These are phyloP conservation scores for Sinocyclocheilus maitianheensis DNA, from an alignment of 2,113 vertebrate species.

Conservation along the genomic window DNA sequence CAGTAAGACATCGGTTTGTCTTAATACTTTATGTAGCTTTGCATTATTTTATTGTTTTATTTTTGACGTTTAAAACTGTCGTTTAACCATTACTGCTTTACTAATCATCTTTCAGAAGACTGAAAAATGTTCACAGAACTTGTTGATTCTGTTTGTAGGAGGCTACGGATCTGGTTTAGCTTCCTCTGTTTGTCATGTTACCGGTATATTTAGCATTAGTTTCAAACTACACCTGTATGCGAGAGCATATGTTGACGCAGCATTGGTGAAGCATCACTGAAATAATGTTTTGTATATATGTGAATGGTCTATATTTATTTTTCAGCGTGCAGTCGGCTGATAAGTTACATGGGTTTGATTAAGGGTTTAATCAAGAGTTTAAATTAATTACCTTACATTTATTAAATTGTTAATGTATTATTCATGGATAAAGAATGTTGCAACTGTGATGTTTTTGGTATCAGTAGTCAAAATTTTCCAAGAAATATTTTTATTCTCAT, in stretches of 20 bases:
- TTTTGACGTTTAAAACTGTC: not conserved
- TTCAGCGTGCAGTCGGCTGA: not conserved
- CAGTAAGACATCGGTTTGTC: not conserved
- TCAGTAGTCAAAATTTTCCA: not conserved
- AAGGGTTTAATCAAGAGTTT: not conserved
- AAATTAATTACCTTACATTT: not conserved
- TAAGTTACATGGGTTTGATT: not conserved
- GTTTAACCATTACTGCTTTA: not conserved
- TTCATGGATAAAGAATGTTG: not conserved
- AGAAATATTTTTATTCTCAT: not conserved
- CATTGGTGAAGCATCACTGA: not conserved
- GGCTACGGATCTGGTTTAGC: not conserved
- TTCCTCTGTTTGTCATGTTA: not conserved
- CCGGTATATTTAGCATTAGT: not conserved
- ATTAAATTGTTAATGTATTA: not conserved
- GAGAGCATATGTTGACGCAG: not conserved
- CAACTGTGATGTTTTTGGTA: not conserved
- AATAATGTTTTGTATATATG: constrained; percentile 9
- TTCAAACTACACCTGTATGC: not conserved
- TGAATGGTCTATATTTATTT: constrained; percentile 10
- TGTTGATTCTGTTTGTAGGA: not conserved
- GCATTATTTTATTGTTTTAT: not conserved
- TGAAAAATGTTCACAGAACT: not conserved
- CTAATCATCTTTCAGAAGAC: not conserved
- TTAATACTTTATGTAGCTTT: not conserved